Evolutionary conservation across 2,888 invertebrate species (phyloP).

Genomic region (Amphipoea lucens): DNA sequence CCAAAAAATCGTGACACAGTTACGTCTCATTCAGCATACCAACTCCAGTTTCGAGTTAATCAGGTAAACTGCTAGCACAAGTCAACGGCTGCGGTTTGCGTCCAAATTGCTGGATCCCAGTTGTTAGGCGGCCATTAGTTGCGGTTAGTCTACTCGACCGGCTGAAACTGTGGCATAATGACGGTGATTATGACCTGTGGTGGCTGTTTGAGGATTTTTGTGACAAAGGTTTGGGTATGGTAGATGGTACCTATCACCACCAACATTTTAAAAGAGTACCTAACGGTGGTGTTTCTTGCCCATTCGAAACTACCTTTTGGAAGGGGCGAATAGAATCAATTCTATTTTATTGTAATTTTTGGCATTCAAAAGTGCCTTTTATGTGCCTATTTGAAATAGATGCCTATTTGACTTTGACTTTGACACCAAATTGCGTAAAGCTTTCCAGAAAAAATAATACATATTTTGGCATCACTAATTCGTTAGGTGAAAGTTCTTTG

Average conservation of each 20-base stretch:
- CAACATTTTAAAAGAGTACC: no score
- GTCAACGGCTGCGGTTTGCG: conserved; percentile 68
- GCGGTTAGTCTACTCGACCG: conserved; percentile 60
- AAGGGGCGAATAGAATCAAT: no score
- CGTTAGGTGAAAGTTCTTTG: no score
- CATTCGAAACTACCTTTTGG: no score
- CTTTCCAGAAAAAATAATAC: no score
- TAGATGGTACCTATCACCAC: not conserved
- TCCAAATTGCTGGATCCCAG: conserved; percentile 67
- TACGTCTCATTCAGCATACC: conserved; percentile 53
- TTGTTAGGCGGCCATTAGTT: conserved; percentile 62
- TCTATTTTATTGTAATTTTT: no score
- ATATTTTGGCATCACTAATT: no score
- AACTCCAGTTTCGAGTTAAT: conserved; percentile 59
- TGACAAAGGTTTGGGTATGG: conserved; percentile 9
- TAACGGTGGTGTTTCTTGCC: no score
- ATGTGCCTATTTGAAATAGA: no score
- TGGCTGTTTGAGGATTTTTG: conserved; percentile 35
- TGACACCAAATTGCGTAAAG: not conserved
- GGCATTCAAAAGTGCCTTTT: no score
- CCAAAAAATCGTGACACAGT: conserved; percentile 68
- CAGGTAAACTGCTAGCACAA: conserved; percentile 63
- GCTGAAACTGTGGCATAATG: conserved; percentile 61
- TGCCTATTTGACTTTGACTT: no score
- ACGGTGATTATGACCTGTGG: conserved; percentile 55